Evolutionary conservation across 2,797 vertebrate genomes (phyloP).

Genomic region (Scleropages formosus): DNA sequence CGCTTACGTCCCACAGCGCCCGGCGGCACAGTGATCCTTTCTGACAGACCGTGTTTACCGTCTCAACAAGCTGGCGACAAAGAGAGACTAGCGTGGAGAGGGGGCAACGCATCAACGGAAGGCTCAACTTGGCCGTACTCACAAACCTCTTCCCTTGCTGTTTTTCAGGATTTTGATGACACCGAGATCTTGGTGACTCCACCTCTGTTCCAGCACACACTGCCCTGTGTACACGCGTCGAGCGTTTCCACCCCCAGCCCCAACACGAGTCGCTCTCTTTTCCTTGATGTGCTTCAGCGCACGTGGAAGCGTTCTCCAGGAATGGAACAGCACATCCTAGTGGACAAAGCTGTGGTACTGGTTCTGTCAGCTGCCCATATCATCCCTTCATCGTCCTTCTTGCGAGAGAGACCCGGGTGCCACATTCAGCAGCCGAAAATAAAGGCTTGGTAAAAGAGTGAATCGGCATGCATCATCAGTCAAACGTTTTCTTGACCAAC

Average conservation of each 20-base stretch:
- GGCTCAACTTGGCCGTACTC: background rate
- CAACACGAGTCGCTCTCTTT: background rate
- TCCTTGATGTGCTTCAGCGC: background rate
- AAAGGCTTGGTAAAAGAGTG: too few species aligned
- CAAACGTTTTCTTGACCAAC: too few species aligned
- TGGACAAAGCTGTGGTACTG: background rate
- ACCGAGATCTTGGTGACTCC: background rate
- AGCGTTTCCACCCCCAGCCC: background rate
- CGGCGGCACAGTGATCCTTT: too few species aligned
- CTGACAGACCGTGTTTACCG: background rate
- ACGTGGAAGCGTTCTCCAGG: background rate
- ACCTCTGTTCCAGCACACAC: background rate
- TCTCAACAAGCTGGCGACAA: background rate
- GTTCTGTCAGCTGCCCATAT: too few species aligned
- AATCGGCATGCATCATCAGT: too few species aligned
- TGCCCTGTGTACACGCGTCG: background rate
- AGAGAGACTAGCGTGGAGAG: background rate
- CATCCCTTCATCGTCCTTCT: too few species aligned
- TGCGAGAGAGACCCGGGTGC: too few species aligned
- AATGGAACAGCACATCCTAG: background rate
- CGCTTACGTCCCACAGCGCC: background rate
- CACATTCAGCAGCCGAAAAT: too few species aligned
- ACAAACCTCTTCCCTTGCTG: slow-evolving; percentile 7
- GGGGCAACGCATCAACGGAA: background rate
- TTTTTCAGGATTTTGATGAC: background rate